Base-by-base conservation (phyloP, 1,140 invertebrate genomes). In the Psilanteris sp. region DNA sequence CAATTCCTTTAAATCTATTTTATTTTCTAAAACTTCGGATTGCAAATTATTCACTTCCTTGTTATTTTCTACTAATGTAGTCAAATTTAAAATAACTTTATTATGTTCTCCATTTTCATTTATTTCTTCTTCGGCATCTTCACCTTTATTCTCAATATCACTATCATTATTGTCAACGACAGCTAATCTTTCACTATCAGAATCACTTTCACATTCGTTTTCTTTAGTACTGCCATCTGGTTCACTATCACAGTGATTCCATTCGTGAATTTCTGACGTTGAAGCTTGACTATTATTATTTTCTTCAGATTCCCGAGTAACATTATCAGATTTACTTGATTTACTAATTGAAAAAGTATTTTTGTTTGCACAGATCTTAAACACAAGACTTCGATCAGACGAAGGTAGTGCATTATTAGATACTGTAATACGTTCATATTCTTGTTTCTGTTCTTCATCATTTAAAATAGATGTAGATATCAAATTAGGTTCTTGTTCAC, bases 341-440 rank as follows among this genome's bases (percentile, higher is more conserved):
- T 81, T 77, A 9, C 73, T 77, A 1, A 89, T 83, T 3, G 85
- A 85, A 59, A 87, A 87, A 2, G 84, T 78, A 61, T 87, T 88
- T 46, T 83, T 87, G 37, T 88, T 89, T 10, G 85, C 84, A 50
- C 84, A 87, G 43, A 89, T 87, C 73, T 88, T 89, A 16, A 88
- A 88, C 3, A 88, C 80, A 46, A 89, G 77, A 68, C 86, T 89
- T 13, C 86, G 79, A 8, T 88, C 84, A 3, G 84, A 79, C 2
- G 78, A 50, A 26, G 83, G 79, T 4, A 83, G 79, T 2, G 81
- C 57, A 9, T 82, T 87, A 6, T 82, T 81, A 0, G 81, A 79
- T 3, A 78, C 54, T 13, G 71, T 59, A 1, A 52, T 22, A 6
- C 18, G 39, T 27, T 67, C 50, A 26, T 66, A 1, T 1, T 20